Evolutionary conservation across 1,140 invertebrate species (phyloP).

Genomic region (Notospermus geniculatus): DNA sequence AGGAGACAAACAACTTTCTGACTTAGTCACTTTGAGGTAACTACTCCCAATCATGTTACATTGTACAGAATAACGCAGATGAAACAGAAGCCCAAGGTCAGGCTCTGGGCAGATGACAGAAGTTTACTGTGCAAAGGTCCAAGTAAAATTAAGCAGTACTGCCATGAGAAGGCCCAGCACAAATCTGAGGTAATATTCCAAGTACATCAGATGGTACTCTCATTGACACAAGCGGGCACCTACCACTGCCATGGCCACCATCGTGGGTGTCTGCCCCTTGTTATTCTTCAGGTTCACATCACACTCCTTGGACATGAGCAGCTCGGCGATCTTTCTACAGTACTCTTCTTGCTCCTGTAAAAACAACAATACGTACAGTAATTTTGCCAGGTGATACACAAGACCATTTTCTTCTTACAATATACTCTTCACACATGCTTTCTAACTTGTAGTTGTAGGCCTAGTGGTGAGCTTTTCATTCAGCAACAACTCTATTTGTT

Average conservation of each 20-base stretch:
- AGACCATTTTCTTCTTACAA: too few relatives aligned
- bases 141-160: too few relatives aligned
- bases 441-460: too few relatives aligned
- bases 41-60: not conserved
- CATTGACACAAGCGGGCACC: too few relatives aligned
- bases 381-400: not conserved
- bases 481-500: too few relatives aligned
- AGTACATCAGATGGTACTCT: too few relatives aligned
- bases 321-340: slow-evolving; percentile 49
- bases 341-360: slow-evolving; percentile 34
- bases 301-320: slow-evolving; percentile 52
- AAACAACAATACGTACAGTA: not conserved
- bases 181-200: too few relatives aligned
- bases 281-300: slow-evolving; percentile 45
- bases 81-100: slow-evolving; percentile 5
- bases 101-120: too few relatives aligned
- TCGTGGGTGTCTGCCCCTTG: slow-evolving; percentile 50
- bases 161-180: too few relatives aligned
- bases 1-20: slow-evolving; percentile 22
- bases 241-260: slow-evolving; percentile 51
- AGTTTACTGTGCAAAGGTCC: too few relatives aligned
- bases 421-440: too few relatives aligned
- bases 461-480: too few relatives aligned
- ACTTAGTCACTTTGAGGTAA: slow-evolving; percentile 22
- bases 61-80: not conserved